Base-by-base conservation (phyloP, 2,888 invertebrate genomes). In the Rhagium mordax region DNA sequence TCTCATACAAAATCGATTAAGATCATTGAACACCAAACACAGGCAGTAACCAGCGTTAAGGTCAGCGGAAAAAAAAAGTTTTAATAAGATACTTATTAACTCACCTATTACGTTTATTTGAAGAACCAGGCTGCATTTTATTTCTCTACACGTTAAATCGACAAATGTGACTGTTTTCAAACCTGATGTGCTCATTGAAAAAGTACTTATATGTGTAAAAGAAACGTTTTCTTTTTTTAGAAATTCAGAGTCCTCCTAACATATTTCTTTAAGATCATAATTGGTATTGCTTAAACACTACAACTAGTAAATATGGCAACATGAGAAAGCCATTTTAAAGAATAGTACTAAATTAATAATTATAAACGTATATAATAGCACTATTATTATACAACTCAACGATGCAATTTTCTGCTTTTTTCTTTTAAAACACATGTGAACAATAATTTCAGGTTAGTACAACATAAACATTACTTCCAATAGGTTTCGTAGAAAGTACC, bases 301-400 rank as follows among this genome's bases (percentile, higher is more conserved):
- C 57, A n/a, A 57, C 15, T 24, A 29, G 15, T 18, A 48, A 64
- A 49, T 27, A 64, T 24, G 51, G 64, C 24, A 49, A 15, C 27
- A 16, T n/a, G 64, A 64, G 64, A 64, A 64, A 64, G 51, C 24
- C 21, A 27, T 10, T 55, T 55, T 55, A 21, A 24, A 24, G 24
- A 24, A 55, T 55, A n/a, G n/a, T 41, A 41, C 41, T n/a, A 41
- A 41, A n/a, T 33, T 41, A 41, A 41, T 41, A 41, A 41, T 41
- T 41, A 41, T n/a, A n/a, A n/a, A n/a, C n/a, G n/a, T n/a, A 41
- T 41, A 41, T 41, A n/a, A 41, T 41, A 41, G n/a, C 41, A 13
- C n/a, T 41, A 10, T 41, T 2, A 41, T 41, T 41, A 41, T 41
- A 41, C 41, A 41, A 41, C n/a, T 41, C 41, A 41, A 41, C 41